Conservation (phyloP, 2,113 vertebrate species). For the Nothoprocta pentlandii region DNA sequence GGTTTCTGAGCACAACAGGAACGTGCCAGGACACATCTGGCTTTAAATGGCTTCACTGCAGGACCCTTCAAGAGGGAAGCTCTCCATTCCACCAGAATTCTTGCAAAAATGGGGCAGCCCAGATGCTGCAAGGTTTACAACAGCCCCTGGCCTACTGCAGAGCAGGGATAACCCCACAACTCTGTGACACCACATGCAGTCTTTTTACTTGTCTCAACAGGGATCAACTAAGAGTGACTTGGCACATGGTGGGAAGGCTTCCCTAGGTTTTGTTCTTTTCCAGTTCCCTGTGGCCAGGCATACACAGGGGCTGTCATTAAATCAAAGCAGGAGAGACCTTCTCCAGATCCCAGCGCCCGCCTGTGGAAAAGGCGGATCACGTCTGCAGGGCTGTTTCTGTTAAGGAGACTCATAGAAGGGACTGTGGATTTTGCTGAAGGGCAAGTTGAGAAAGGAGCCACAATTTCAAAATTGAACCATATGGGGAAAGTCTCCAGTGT, state of each 20-base stretch:
- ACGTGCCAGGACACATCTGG: background rate
- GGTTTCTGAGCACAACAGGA: background rate
- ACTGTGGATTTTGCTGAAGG: background rate
- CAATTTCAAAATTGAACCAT: background rate
- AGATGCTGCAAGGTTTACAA: background rate
- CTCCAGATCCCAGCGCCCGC: background rate
- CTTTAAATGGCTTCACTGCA: background rate
- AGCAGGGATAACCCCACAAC: background rate
- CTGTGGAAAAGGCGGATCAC: background rate
- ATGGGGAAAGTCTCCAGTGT: background rate
- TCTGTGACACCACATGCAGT: background rate
- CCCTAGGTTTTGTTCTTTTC: constrained; percentile 22
- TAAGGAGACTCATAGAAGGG: background rate
- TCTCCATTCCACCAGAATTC: constrained; percentile 1
- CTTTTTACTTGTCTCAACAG: constrained; percentile 8
- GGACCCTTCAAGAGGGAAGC: constrained; percentile 5
- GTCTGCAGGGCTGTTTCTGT: constrained; percentile 17
- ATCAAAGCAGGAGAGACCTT: constrained; percentile 12
- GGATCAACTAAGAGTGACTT: background rate
- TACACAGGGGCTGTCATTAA: background rate
- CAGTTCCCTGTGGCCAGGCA: background rate
- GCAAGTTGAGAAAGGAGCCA: background rate
- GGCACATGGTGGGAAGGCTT: background rate
- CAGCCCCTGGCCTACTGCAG: background rate
- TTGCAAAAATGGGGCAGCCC: background rate